A percentile compares a stretch with the other conserved stretches of the same genome.
Conservation (phyloP, 2,113 vertebrate species). For the Zosterops pallidus region DNA sequence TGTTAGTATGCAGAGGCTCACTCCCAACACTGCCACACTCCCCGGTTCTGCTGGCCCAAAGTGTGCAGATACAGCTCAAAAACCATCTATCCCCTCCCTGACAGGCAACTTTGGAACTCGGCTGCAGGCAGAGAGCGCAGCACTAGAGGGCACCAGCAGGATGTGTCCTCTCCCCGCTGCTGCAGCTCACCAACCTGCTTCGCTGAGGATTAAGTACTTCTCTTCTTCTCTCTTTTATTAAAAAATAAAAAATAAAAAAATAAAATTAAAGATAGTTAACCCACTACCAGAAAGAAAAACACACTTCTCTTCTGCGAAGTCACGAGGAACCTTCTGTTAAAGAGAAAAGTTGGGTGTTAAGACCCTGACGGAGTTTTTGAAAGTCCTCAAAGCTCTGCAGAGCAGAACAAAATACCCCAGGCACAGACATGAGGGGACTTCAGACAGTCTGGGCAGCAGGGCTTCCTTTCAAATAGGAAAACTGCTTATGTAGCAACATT, state of each 20-base stretch:
- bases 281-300: neutral
- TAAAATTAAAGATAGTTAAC: neutral
- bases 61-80: neutral
- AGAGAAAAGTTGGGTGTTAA: neutral
- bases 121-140: neutral
- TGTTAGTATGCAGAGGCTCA: too few species aligned
- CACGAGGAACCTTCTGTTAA: neutral
- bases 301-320: neutral
- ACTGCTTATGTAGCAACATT: neutral
- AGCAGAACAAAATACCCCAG: rapidly evolving
- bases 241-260: neutral
- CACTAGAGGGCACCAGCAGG: slow-evolving; percentile 59
- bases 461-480: neutral
- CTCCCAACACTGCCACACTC: too few species aligned
- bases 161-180: neutral
- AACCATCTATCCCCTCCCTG: rapidly evolving
- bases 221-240: rapidly evolving
- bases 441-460: neutral
- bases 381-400: too few species aligned
- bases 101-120: rapidly evolving
- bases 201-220: rapidly evolving
- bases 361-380: neutral
- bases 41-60: neutral
- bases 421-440: rapidly evolving
- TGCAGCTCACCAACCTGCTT: rapidly evolving